phyloP scores from a whole-genome alignment of 2,888 invertebrate genomes.

The Spisula subtruncata region DNA sequence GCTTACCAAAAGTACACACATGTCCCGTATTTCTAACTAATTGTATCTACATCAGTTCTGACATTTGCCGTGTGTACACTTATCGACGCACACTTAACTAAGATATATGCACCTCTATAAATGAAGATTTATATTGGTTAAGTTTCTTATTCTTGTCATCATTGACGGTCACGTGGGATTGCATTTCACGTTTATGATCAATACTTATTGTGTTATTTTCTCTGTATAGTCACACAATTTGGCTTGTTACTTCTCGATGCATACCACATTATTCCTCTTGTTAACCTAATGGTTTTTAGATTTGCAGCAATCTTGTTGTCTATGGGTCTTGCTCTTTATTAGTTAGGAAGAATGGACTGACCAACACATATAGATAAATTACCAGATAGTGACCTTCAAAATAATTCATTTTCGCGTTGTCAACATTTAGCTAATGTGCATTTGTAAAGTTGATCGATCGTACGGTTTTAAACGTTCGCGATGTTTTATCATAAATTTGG shows the following conservation, averaged over 20 bases:
- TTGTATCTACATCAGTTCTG: too few species aligned
- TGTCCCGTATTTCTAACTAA: not conserved
- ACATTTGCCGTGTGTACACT: too few species aligned
- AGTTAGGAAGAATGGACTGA: not conserved
- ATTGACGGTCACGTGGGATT: not conserved
- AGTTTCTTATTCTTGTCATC: not conserved
- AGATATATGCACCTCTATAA: not conserved
- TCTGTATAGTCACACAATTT: not conserved
- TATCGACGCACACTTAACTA: too few species aligned
- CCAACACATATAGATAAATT: not conserved
- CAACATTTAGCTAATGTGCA: too few species aligned
- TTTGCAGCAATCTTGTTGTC: not conserved
- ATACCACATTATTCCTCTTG: not conserved
- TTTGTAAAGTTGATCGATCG: too few species aligned
- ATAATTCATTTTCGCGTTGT: too few species aligned
- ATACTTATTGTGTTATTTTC: not conserved
- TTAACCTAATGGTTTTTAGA: not conserved
- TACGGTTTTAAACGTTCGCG: too few species aligned
- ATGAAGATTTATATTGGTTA: not conserved
- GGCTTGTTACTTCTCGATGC: not conserved
- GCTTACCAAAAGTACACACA: not conserved
- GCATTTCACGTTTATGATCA: not conserved
- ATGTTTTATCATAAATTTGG: too few species aligned
- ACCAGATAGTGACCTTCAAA: not conserved
- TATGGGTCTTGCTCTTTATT: not conserved